Percentiles rank a stretch among this genome's conserved stretches.
Evolutionary conservation across 2,888 invertebrate genomes (phyloP).

Genomic region (Pseudolycoriella hygida): DNA sequence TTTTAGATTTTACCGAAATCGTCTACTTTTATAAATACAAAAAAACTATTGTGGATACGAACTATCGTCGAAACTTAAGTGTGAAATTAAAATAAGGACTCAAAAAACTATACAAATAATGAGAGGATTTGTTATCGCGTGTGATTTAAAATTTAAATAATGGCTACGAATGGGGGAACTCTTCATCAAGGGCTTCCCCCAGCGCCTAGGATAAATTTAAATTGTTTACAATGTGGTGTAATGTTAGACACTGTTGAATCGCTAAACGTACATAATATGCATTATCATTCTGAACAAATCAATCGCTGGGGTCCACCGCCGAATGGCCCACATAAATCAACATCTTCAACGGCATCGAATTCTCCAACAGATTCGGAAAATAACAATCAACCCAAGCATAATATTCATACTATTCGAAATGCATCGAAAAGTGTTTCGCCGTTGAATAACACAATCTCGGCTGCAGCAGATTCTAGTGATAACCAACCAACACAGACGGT

Average conservation of each 20-base stretch:
- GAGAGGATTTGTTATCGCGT: neutral
- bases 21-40: too few relatives aligned
- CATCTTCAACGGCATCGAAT: slow-evolving; percentile 7
- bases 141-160: slow-evolving; percentile 8
- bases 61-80: neutral
- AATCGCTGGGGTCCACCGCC: slow-evolving; percentile 28
- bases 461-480: slow-evolving; percentile 61
- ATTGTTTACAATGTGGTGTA: slow-evolving; percentile 60
- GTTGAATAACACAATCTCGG: slow-evolving; percentile 36
- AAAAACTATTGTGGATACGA: too few relatives aligned
- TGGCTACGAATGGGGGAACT: slow-evolving; percentile 12
- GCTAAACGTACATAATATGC: slow-evolving; percentile 52
- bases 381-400: slow-evolving; percentile 33
- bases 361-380: slow-evolving; percentile 23
- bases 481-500: slow-evolving; percentile 29
- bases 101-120: neutral
- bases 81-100: neutral
- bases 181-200: slow-evolving; percentile 9
- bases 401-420: neutral
- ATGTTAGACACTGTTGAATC: slow-evolving; percentile 59
- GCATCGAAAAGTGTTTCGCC: slow-evolving; percentile 9
- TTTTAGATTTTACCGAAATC: too few relatives aligned
- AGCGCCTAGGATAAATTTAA: slow-evolving; percentile 31
- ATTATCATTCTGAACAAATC: slow-evolving; percentile 41
- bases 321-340: neutral